Percentiles rank a stretch among this genome's conserved stretches.
phyloP scores from a whole-genome alignment of 2,797 vertebrate genomes.

The Phalanger gymnotis region DNA sequence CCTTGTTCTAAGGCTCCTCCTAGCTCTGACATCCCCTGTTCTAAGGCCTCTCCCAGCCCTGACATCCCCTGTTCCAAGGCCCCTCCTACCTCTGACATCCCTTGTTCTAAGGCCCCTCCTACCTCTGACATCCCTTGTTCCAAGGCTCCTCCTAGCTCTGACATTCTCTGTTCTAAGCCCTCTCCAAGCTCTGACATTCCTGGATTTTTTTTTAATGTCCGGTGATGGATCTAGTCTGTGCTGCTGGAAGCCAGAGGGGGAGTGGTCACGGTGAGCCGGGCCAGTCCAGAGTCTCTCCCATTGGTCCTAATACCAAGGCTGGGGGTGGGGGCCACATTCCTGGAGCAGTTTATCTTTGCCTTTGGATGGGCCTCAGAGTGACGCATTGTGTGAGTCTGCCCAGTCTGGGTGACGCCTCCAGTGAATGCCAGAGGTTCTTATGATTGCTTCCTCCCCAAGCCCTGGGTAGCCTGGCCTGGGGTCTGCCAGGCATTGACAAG shows the following conservation, averaged over 20 bases:
- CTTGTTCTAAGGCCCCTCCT: too few relatives aligned
- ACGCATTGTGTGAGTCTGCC: not conserved
- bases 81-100: too few relatives aligned
- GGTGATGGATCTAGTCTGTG: not conserved
- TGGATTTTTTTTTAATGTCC: not conserved
- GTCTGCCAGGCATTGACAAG: not conserved
- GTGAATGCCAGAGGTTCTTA: not conserved
- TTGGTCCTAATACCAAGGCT: not conserved
- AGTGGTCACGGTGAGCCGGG: not conserved
- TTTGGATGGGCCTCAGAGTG: not conserved
- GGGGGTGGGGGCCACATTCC: not conserved
- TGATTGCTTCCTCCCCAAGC: not conserved
- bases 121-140: too few relatives aligned
- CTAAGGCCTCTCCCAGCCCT: too few relatives aligned
- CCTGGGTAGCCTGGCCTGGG: not conserved
- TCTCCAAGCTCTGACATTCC: too few relatives aligned
- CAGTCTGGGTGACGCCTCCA: not conserved
- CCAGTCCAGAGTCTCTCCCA: not conserved
- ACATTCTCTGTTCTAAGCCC: too few relatives aligned
- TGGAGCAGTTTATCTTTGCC: not conserved
- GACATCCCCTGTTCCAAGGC: too few relatives aligned
- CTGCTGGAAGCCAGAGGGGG: not conserved
- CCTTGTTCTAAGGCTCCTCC: too few relatives aligned
- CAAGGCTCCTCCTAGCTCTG: too few relatives aligned
- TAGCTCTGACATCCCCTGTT: too few relatives aligned